Evolutionary conservation across 2,113 vertebrate species (phyloP).

Genomic region (Crotalus tigris): DNA sequence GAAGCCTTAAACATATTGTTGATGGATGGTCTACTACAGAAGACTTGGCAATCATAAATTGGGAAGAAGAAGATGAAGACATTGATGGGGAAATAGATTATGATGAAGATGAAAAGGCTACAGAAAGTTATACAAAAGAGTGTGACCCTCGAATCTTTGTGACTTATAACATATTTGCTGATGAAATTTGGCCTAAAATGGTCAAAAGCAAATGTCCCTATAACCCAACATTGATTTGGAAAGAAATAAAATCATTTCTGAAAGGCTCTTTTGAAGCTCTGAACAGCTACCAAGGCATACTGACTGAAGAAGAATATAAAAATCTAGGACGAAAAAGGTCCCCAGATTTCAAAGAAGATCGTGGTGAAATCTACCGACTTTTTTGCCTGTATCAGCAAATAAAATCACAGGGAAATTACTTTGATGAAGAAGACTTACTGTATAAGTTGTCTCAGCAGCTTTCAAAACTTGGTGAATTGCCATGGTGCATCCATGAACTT

Average conservation of each 20-base stretch:
- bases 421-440: conserved; percentile 79
- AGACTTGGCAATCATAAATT: conserved; percentile 61
- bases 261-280: conserved; percentile 81
- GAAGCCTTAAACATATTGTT: conserved; percentile 73
- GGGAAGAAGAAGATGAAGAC: conserved; percentile 73
- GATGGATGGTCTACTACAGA: conserved; percentile 74
- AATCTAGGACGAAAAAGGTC: conserved; percentile 75
- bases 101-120: conserved; percentile 57
- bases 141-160: conserved; percentile 70
- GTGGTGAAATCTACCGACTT: conserved; percentile 75
- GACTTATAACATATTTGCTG: conserved; percentile 71
- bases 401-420: conserved; percentile 73
- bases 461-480: conserved; percentile 65
- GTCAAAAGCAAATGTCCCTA: conserved; percentile 75
- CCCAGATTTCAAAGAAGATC: conserved; percentile 77
- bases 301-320: conserved; percentile 75
- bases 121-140: conserved; percentile 52
- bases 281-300: conserved; percentile 64
- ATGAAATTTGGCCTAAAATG: conserved; percentile 80
- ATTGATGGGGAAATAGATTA: conserved; percentile 56
- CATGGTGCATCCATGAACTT: conserved; percentile 80
- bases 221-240: conserved; percentile 78
- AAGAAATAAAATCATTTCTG: conserved; percentile 82
- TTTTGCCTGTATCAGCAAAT: conserved; percentile 77
- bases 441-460: conserved; percentile 74